Evolutionary conservation across 2,888 invertebrate genomes (phyloP).

Genomic region (Tetragonula carbonaria): DNA sequence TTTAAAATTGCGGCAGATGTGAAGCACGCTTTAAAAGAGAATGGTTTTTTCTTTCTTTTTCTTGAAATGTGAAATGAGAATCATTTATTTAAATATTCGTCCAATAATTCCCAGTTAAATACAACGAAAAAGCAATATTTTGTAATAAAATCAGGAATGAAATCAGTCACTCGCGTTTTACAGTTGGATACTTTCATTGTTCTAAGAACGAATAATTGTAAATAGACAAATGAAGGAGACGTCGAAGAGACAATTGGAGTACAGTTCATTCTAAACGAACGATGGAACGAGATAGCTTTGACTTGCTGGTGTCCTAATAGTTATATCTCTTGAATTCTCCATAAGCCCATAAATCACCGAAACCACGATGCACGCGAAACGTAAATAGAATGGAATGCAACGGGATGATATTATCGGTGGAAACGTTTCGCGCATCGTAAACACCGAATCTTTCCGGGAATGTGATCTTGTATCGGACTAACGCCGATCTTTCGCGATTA

Average conservation of each 20-base stretch:
- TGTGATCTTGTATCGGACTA: conserved; percentile 9
- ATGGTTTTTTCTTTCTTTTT: no score
- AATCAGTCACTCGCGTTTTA: not conserved
- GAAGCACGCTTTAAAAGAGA: not conserved
- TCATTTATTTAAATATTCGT: no score
- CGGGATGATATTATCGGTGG: conserved; percentile 36
- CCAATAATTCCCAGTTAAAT: no score
- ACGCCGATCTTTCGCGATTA: not conserved
- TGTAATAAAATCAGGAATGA: no score
- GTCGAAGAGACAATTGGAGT: not conserved
- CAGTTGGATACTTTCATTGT: not conserved
- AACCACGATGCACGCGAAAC: conserved; percentile 39
- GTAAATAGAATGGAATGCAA: conserved; percentile 50
- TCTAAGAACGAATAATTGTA: not conserved
- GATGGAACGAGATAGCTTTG: conserved; percentile 30
- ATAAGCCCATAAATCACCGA: conserved; percentile 38
- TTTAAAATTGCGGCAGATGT: not conserved
- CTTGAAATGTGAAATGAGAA: no score
- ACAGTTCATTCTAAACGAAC: not conserved
- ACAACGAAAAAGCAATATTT: no score
- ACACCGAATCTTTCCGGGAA: conserved; percentile 32
- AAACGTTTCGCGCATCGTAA: conserved; percentile 36
- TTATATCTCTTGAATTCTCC: conserved; percentile 18
- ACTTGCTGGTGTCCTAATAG: conserved; percentile 32
- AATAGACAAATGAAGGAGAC: not conserved